Evolutionary conservation across 2,797 vertebrate species (phyloP).

Genomic region (Ctenochaetus hawaiiensis): DNA sequence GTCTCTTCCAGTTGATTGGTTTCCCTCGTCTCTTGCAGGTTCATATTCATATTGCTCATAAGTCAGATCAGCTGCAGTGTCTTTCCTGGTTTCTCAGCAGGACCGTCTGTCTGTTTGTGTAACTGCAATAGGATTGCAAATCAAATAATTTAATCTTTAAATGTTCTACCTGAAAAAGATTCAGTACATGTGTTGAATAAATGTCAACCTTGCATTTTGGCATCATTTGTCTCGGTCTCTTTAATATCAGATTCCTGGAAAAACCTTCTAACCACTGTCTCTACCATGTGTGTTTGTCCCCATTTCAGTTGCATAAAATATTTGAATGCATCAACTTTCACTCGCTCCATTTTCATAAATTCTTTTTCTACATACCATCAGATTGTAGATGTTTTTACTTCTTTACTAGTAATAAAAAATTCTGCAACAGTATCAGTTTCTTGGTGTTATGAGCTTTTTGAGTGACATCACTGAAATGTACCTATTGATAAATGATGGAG

Average conservation of each 20-base stretch:
- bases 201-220: constrained; percentile 5
- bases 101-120: neutral
- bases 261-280: neutral
- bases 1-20: constrained; percentile 15
- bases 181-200: constrained; percentile 11
- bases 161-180: constrained; percentile 5
- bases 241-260: constrained; percentile 12
- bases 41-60: constrained; percentile 2
- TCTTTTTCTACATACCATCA: neutral
- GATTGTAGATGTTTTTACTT: neutral
- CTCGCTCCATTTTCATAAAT: neutral
- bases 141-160: constrained; percentile 7
- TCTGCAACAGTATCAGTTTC: neutral
- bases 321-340: neutral
- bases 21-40: neutral
- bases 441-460: constrained; percentile 5
- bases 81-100: constrained; percentile 2
- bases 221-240: neutral
- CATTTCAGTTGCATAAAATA: neutral
- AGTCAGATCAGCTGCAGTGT: constrained; percentile 1
- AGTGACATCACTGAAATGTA: constrained; percentile 27
- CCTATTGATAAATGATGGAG: constrained; percentile 49
- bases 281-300: neutral
- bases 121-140: neutral
- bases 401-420: neutral